phyloP scores from a whole-genome alignment of 2,888 invertebrate species.

The Pyrgus malvae region DNA sequence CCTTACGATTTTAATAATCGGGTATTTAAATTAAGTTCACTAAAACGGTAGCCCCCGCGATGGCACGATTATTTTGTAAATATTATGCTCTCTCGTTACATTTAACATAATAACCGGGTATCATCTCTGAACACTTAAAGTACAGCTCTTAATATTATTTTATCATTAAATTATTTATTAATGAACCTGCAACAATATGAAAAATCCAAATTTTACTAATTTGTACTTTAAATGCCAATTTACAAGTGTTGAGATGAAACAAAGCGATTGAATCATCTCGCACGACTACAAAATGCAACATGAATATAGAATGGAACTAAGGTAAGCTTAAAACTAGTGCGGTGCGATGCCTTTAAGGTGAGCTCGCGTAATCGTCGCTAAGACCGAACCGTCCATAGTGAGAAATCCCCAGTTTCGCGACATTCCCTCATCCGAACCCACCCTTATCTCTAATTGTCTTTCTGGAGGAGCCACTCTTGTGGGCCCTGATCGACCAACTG shows the following conservation, averaged over 20 bases:
- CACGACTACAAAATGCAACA: slow-evolving; percentile 69
- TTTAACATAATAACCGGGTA: slow-evolving; percentile 67
- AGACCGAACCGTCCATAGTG: slow-evolving; percentile 78
- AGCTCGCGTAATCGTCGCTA: slow-evolving; percentile 70
- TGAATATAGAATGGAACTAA: slow-evolving; percentile 67
- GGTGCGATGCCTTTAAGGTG: slow-evolving; percentile 81
- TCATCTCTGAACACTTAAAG: slow-evolving; percentile 81
- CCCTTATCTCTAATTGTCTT: slow-evolving; percentile 80
- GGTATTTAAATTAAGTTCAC: not conserved
- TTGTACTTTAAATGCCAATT: slow-evolving; percentile 82
- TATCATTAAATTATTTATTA: slow-evolving; percentile 76
- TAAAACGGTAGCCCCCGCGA: slow-evolving; percentile 42
- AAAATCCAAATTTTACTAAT: slow-evolving; percentile 81
- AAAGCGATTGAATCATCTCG: slow-evolving; percentile 70
- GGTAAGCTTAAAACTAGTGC: slow-evolving; percentile 76
- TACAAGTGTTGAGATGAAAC: slow-evolving; percentile 76
- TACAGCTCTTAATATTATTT: slow-evolving; percentile 80
- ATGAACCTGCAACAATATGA: slow-evolving; percentile 82
- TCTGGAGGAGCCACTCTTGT: slow-evolving; percentile 82
- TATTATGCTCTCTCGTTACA: slow-evolving; percentile 62
- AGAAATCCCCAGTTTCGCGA: slow-evolving; percentile 79
- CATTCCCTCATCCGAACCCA: slow-evolving; percentile 76
- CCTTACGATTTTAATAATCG: too few relatives aligned
- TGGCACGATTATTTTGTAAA: slow-evolving; percentile 51
- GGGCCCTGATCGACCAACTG: slow-evolving; percentile 82